Evolutionary conservation across 2,888 invertebrate species (phyloP).

Genomic region (Philereme vetulata): DNA sequence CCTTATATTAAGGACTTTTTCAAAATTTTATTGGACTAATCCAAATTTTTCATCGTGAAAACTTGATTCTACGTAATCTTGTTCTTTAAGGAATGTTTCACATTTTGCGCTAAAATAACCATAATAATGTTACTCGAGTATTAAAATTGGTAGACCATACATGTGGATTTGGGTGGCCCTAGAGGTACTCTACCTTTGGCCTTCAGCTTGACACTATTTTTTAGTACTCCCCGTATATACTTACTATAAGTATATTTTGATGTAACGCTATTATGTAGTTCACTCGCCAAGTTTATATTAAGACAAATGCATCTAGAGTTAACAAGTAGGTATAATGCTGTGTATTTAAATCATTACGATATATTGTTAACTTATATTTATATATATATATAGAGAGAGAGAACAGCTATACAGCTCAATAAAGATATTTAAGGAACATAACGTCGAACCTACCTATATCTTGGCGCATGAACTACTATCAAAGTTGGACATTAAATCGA

Average conservation of each 20-base stretch:
- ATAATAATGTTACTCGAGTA: no score
- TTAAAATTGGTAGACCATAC: no score
- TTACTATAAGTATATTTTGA: conserved; percentile 55
- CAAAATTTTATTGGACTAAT: no score
- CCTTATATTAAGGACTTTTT: no score
- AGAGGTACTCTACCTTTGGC: no score
- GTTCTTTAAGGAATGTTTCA: no score
- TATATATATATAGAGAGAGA: not conserved
- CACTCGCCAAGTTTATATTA: conserved; percentile 61
- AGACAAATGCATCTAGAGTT: not conserved
- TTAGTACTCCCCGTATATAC: conserved; percentile 32
- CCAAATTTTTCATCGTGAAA: no score
- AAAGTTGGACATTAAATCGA: conserved; percentile 64
- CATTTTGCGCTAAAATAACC: no score
- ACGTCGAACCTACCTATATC: conserved; percentile 16
- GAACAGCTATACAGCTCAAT: conserved; percentile 3
- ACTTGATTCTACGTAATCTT: no score
- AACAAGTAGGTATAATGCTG: not conserved
- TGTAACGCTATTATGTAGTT: conserved; percentile 67
- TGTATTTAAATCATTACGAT: not conserved
- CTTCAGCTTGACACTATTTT: no score
- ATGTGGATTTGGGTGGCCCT: no score
- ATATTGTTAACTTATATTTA: not conserved
- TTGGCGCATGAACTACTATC: conserved; percentile 69
- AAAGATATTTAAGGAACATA: not conserved